phyloP scores from a whole-genome alignment of 2,797 vertebrate species.

The Haliaeetus albicilla region DNA sequence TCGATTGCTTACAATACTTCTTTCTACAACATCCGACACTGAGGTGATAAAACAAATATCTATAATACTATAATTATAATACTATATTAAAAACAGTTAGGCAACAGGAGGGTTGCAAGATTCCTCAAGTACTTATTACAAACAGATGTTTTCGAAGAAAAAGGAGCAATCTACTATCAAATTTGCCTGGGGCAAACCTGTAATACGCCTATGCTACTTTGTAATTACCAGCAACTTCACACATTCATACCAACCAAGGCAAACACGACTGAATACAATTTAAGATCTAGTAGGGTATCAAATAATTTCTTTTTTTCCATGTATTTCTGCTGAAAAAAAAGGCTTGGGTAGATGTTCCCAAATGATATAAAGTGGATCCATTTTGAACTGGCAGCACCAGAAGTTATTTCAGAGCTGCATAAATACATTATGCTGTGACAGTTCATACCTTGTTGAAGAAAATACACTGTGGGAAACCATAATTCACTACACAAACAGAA shows the following conservation, averaged over 20 bases:
- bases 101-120: background rate
- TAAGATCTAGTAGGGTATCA: background rate
- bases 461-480: background rate
- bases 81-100: background rate
- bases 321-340: background rate
- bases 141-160: background rate
- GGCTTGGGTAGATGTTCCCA: background rate
- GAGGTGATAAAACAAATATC: background rate
- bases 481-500: conserved; percentile 11
- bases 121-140: background rate
- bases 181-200: background rate
- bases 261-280: background rate
- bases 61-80: no score
- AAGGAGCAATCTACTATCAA: background rate
- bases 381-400: background rate
- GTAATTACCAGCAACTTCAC: background rate
- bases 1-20: background rate
- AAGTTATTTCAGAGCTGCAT: conserved; percentile 2
- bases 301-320: background rate
- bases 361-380: background rate
- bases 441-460: background rate
- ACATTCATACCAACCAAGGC: background rate
- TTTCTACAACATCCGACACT: background rate
- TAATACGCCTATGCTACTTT: background rate
- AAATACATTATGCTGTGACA: background rate